phyloP scores from a whole-genome alignment of 2,888 invertebrate species.

The Drosophila cracens region DNA sequence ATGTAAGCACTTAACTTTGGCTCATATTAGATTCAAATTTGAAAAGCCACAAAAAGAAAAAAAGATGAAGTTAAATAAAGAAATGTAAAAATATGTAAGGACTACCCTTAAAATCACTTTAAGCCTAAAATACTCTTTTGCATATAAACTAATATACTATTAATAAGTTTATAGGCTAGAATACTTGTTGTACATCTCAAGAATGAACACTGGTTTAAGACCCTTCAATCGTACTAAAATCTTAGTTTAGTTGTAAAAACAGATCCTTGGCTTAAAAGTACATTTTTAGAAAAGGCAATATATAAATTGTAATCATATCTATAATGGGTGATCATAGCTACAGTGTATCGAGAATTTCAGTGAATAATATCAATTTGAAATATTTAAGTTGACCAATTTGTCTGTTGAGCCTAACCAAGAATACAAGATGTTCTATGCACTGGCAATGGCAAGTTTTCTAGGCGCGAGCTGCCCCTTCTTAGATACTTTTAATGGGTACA shows the following conservation, averaged over 20 bases:
- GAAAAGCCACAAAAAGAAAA: neutral
- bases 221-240: neutral
- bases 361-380: neutral
- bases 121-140: neutral
- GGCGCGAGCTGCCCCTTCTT: neutral
- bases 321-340: neutral
- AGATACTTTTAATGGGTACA: neutral
- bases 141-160: neutral
- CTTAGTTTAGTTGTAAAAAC: neutral
- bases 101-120: neutral
- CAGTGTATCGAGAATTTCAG: too few species aligned
- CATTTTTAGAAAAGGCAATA: neutral
- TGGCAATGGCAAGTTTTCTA: neutral
- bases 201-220: neutral
- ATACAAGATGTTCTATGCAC: neutral
- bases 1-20: neutral
- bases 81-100: neutral
- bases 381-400: neutral
- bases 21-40: neutral
- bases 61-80: neutral
- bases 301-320: neutral
- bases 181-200: neutral
- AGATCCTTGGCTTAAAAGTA: neutral
- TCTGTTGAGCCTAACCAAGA: neutral
- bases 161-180: neutral